Evolutionary conservation across 1,140 invertebrate genomes (phyloP).

Genomic region (Popillia japonica): DNA sequence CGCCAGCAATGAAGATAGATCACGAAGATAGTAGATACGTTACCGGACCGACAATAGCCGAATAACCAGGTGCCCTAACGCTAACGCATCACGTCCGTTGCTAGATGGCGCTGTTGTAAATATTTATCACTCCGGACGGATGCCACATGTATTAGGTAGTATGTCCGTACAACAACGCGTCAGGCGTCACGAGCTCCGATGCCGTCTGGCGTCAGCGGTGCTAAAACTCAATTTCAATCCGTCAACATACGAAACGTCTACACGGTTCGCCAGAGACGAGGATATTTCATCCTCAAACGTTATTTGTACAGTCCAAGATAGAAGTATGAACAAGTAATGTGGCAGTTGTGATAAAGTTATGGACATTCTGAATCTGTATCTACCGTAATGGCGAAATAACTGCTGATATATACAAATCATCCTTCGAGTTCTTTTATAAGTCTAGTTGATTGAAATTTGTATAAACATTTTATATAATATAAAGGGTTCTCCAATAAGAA

Average conservation of each 20-base stretch:
- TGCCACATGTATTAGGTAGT: not conserved
- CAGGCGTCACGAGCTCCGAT: not conserved
- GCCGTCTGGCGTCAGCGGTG: not conserved
- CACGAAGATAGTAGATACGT: not conserved
- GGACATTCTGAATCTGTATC: too few relatives aligned
- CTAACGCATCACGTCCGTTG: not conserved
- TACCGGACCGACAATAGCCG: not conserved
- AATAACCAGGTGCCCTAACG: not conserved
- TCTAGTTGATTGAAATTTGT: too few relatives aligned
- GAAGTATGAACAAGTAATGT: not conserved
- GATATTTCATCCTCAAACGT: not conserved
- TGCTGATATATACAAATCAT: too few relatives aligned
- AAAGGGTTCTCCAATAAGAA: too few relatives aligned
- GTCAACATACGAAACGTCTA: constrained; percentile 6
- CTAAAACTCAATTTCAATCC: constrained; percentile 23
- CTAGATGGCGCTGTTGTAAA: constrained; percentile 13
- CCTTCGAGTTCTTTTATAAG: too few relatives aligned
- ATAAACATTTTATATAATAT: too few relatives aligned
- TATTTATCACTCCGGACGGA: constrained; percentile 8
- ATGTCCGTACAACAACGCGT: not conserved
- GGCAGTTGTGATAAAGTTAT: too few relatives aligned
- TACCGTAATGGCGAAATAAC: too few relatives aligned
- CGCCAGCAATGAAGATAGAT: constrained; percentile 23
- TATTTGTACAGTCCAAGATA: not conserved
- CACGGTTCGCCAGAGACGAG: not conserved